Evolutionary conservation across 2,888 invertebrate species (phyloP).

Genomic region (Platyscelio sp.): DNA sequence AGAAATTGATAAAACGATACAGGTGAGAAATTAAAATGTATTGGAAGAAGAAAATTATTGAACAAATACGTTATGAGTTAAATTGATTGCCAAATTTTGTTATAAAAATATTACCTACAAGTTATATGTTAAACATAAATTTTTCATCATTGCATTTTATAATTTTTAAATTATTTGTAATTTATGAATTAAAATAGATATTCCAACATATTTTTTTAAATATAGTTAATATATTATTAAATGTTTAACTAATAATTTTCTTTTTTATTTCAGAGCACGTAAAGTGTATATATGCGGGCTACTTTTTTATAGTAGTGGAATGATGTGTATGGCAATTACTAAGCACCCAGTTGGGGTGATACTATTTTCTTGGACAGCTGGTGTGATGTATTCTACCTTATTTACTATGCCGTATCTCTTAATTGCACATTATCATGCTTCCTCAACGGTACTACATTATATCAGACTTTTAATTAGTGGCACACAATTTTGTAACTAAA

Average conservation of each 20-base stretch:
- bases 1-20: slow-evolving; percentile 92
- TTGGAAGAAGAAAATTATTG: too few species aligned
- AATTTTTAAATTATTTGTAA: too few species aligned
- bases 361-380: slow-evolving; percentile 96
- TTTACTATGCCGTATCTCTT: slow-evolving; percentile 98
- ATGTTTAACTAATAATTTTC: too few species aligned
- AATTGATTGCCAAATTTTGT: too few species aligned
- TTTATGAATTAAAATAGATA: too few species aligned
- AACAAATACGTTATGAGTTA: too few species aligned
- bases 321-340: slow-evolving; percentile 94
- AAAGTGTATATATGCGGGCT: slow-evolving; percentile 95
- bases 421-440: slow-evolving; percentile 97
- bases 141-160: too few species aligned
- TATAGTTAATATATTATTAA: too few species aligned
- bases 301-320: slow-evolving; percentile 94
- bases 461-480: background rate
- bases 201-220: too few species aligned
- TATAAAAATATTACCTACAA: too few species aligned
- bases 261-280: slow-evolving; percentile 89
- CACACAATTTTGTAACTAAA: too few species aligned
- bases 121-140: too few species aligned
- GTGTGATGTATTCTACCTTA: slow-evolving; percentile 98
- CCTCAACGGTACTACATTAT: slow-evolving; percentile 89
- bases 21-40: slow-evolving; percentile 79
- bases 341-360: slow-evolving; percentile 93